phyloP scores from a whole-genome alignment of 1,140 invertebrate species.

The Meloidogyne floridensis region DNA sequence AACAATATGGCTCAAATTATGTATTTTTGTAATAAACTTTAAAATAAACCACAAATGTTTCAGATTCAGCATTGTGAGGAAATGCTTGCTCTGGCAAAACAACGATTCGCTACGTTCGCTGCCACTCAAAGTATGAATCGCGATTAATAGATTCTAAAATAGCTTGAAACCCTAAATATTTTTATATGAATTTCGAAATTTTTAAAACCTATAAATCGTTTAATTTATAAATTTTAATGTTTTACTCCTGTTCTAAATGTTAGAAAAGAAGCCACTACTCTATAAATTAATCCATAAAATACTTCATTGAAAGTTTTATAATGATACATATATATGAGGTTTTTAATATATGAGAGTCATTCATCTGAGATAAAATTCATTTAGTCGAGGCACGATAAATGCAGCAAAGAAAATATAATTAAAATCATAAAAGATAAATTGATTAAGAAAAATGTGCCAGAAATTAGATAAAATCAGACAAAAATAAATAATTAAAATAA shows the following conservation, averaged over 20 bases:
- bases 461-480: not conserved
- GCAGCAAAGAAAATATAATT: not conserved
- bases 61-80: constrained; percentile 34
- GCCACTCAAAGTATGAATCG: not conserved
- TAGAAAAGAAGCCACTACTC: no score
- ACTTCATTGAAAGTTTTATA: not conserved
- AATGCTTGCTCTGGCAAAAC: constrained; percentile 29
- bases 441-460: not conserved
- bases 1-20: constrained; percentile 35
- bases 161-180: not conserved
- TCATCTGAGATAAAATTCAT: not conserved
- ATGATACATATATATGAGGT: not conserved
- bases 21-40: constrained; percentile 9
- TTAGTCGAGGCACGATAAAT: not conserved
- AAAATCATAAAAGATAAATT: constrained; percentile 3
- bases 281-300: no score
- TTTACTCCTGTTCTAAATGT: no score
- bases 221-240: no score
- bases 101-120: constrained; percentile 14
- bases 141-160: not conserved
- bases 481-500: not conserved
- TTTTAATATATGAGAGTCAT: constrained; percentile 2
- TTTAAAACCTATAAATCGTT: no score
- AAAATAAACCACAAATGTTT: constrained; percentile 14
- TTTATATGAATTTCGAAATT: not conserved